phyloP scores from a whole-genome alignment of 2,888 invertebrate genomes.

The Coecobrya sp. region DNA sequence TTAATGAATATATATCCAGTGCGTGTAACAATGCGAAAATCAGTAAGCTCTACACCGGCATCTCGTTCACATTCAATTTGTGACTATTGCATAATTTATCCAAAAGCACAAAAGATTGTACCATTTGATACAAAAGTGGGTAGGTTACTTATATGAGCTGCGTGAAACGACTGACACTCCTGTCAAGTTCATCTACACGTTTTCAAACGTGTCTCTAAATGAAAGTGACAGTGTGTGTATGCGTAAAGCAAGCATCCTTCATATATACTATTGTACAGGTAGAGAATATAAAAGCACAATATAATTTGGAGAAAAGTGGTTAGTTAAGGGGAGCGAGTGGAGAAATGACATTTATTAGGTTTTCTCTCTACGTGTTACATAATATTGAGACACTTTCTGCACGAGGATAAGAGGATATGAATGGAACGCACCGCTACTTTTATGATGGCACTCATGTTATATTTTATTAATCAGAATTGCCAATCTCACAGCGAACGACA shows the following conservation, averaged over 20 bases:
- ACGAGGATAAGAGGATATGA: neutral
- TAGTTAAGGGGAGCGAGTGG: neutral
- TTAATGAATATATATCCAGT: neutral
- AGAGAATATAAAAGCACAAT: too few species aligned
- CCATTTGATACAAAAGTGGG: neutral
- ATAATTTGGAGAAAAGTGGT: neutral
- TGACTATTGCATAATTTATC: constrained; percentile 13
- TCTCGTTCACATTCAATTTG: constrained; percentile 24
- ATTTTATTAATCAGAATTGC: constrained; percentile 35
- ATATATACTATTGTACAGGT: too few species aligned
- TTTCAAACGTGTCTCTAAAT: constrained; percentile 10
- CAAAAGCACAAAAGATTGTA: neutral
- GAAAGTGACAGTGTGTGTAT: constrained; percentile 27
- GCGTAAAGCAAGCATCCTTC: neutral
- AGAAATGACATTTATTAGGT: constrained; percentile 9
- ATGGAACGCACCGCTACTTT: neutral
- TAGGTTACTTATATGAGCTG: neutral
- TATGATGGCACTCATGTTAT: constrained; percentile 31
- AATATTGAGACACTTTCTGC: constrained; percentile 1
- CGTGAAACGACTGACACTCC: neutral
- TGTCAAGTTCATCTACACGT: constrained; percentile 1
- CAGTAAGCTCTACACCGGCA: neutral
- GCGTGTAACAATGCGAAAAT: neutral
- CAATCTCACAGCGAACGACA: neutral
- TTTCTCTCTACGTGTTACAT: constrained; percentile 25